Conservation (phyloP, 2,888 invertebrate species). For the Mesorhabditis sp. region DNA sequence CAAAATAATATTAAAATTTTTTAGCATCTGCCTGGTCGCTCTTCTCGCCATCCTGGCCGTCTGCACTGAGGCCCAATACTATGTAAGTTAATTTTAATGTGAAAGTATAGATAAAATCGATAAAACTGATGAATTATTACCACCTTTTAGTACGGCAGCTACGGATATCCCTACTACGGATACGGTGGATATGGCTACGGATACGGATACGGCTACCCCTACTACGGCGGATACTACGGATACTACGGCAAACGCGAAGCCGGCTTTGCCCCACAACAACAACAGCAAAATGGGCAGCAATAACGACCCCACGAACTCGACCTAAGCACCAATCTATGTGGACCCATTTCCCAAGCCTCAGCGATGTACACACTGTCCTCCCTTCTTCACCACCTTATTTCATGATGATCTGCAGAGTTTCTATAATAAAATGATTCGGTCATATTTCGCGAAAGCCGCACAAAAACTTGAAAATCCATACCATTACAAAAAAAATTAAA, state of each 20-base stretch:
- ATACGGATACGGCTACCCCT: constrained; percentile 17
- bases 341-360: neutral
- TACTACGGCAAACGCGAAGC: constrained; percentile 23
- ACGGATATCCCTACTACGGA: constrained; percentile 13
- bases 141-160: constrained; percentile 13
- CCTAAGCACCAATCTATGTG: neutral
- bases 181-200: constrained; percentile 7
- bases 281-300: constrained; percentile 5
- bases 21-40: constrained; percentile 3
- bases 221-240: constrained; percentile 25
- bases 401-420: too few relatives aligned
- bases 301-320: neutral
- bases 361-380: constrained; percentile 1
- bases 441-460: too few relatives aligned
- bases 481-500: too few relatives aligned
- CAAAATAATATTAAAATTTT: neutral
- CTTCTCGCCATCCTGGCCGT: constrained; percentile 8
- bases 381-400: neutral
- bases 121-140: neutral
- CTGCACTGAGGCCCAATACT: constrained; percentile 10
- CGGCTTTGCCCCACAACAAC: constrained; percentile 13
- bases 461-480: too few relatives aligned
- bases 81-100: constrained; percentile 7
- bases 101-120: neutral
- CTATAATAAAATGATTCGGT: too few relatives aligned